A percentile compares a stretch with the other conserved stretches of the same genome.
Evolutionary conservation across 2,888 invertebrate genomes (phyloP).

Genomic region (Yponomeuta plumbellus): DNA sequence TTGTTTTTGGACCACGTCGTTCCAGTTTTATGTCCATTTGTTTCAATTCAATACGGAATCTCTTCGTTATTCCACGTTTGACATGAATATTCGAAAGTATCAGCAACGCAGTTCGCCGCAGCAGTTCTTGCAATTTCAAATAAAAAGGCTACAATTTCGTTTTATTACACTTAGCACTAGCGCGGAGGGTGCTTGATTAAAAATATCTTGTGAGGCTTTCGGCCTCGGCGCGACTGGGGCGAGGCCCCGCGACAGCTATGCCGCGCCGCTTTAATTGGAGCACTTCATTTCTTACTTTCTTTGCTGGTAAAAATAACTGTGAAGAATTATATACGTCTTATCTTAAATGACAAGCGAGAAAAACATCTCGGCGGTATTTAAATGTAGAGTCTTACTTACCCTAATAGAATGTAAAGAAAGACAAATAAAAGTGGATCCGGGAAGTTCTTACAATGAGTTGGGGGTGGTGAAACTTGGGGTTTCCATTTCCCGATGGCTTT

Average conservation of each 20-base stretch:
- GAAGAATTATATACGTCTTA: neutral
- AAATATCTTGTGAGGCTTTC: neutral
- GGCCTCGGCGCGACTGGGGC: neutral
- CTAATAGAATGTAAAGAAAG: slow-evolving; percentile 10
- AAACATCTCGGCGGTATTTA: neutral
- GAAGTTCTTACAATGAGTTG: slow-evolving; percentile 12
- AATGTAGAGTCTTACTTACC: neutral
- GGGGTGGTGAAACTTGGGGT: slow-evolving; percentile 6
- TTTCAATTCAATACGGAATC: neutral
- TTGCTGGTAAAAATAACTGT: neutral
- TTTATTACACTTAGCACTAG: slow-evolving; percentile 10
- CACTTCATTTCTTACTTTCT: neutral
- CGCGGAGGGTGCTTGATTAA: slow-evolving; percentile 9
- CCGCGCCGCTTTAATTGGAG: neutral
- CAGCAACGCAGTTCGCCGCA: neutral
- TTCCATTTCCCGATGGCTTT: slow-evolving; percentile 27
- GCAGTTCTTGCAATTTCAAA: neutral
- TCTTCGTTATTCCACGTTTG: neutral
- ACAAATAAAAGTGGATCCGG: slow-evolving; percentile 11
- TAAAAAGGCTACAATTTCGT: slow-evolving; percentile 6
- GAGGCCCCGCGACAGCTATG: neutral
- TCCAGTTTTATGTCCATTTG: neutral
- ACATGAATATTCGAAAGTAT: neutral
- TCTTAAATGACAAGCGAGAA: neutral
- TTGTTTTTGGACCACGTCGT: neutral